These are phyloP conservation scores for Sialia sialis DNA, from an alignment of 2,113 vertebrate species.

Conservation along the genomic window DNA sequence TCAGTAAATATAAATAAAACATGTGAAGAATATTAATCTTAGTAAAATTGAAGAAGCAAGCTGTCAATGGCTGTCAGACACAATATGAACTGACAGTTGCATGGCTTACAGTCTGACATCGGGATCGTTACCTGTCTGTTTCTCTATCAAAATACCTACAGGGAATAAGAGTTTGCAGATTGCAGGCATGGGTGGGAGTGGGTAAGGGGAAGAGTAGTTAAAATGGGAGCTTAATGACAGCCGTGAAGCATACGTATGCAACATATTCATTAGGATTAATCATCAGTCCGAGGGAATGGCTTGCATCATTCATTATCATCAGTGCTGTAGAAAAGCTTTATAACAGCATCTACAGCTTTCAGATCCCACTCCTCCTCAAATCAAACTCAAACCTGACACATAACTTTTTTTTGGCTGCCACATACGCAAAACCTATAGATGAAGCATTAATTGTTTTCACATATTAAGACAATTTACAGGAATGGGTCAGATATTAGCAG, in stretches of 20 bases:
- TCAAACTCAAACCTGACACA: neutral
- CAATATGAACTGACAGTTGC: constrained; percentile 61
- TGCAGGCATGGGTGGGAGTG: constrained; percentile 37
- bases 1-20: constrained; percentile 57
- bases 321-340: neutral
- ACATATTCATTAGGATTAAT: constrained; percentile 59
- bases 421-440: neutral
- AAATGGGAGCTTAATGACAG: constrained; percentile 53
- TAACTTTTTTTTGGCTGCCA: neutral
- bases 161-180: constrained; percentile 56
- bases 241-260: constrained; percentile 26
- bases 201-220: constrained; percentile 1
- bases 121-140: constrained; percentile 63
- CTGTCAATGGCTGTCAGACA: constrained; percentile 63
- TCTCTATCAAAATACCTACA: constrained; percentile 53
- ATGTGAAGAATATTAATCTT: constrained; percentile 61
- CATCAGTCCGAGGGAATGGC: constrained; percentile 29
- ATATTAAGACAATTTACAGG: neutral
- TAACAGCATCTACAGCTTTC: neutral
- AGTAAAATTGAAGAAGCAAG: constrained; percentile 59
- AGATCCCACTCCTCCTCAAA: neutral
- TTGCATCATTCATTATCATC: constrained; percentile 36
- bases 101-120: constrained; percentile 42
- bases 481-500: neutral
- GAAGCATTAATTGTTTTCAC: neutral